Conservation (phyloP, 64 coral and sea anemone genomes). For the Montipora efflorescens region DNA sequence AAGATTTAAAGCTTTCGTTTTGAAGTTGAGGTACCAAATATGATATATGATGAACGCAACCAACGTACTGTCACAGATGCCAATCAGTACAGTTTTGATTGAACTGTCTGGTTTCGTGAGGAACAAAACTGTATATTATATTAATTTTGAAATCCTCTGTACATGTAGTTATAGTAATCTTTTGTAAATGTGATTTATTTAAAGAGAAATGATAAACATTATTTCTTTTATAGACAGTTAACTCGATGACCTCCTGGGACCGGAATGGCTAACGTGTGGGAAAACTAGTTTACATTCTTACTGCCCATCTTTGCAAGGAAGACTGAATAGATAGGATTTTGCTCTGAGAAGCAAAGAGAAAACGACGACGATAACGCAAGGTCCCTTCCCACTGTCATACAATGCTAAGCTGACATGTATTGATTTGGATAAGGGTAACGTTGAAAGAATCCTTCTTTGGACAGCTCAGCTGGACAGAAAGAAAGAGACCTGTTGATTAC, state of each 20-base stretch:
- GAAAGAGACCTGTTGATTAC: no score
- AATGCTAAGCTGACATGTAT: not conserved
- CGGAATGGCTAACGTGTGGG: not conserved
- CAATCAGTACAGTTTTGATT: not conserved
- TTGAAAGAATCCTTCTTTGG: not conserved
- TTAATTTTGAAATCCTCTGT: conserved; percentile 1
- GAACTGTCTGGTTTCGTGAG: not conserved
- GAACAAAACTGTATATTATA: not conserved
- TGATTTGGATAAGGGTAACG: not conserved
- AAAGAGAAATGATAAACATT: conserved; percentile 3
- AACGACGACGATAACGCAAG: not conserved
- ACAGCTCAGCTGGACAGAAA: not conserved
- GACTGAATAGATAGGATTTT: not conserved
- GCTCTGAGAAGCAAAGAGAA: not conserved
- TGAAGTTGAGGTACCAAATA: no score
- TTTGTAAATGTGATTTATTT: conserved; percentile 20
- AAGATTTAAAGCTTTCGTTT: not conserved
- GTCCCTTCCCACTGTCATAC: not conserved
- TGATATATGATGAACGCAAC: not conserved
- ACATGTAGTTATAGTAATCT: not conserved
- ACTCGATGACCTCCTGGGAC: not conserved
- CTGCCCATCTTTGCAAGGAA: not conserved
- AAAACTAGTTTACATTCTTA: conserved; percentile 14
- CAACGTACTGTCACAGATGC: not conserved
- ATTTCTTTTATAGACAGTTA: conserved; percentile 12